A percentile compares a stretch with the other conserved stretches of the same genome.
These are phyloP conservation scores for Charadrius vociferus DNA, from an alignment of 2,113 vertebrate genomes.

Conservation along the genomic window DNA sequence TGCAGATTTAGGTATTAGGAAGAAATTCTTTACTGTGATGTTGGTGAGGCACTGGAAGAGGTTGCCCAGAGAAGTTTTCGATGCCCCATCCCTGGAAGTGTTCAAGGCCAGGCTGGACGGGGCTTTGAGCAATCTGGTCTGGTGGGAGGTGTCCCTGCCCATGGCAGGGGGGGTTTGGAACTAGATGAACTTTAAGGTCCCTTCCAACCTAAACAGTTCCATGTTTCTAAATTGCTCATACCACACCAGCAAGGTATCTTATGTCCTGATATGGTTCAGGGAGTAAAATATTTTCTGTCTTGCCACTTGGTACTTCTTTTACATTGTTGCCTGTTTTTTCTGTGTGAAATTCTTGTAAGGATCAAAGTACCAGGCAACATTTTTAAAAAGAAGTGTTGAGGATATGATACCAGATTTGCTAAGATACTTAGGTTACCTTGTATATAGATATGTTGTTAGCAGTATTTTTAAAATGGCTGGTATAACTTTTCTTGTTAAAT, in stretches of 20 bases:
- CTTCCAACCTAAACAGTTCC: too few species aligned
- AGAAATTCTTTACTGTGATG: too few species aligned
- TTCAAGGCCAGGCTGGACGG: too few species aligned
- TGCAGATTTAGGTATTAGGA: too few species aligned
- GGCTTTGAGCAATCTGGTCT: too few species aligned
- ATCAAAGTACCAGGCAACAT: not conserved
- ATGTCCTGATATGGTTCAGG: not conserved
- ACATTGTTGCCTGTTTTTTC: not conserved
- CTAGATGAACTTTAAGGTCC: too few species aligned
- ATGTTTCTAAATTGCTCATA: not conserved
- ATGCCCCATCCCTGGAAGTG: too few species aligned
- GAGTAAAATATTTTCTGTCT: not conserved
- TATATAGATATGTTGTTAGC: not conserved
- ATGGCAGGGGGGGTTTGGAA: too few species aligned
- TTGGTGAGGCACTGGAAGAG: too few species aligned
- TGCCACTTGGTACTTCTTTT: not conserved
- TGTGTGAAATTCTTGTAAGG: not conserved
- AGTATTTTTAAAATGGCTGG: not conserved
- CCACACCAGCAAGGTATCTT: not conserved
- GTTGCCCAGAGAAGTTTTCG: too few species aligned
- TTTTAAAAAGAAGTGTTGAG: not conserved
- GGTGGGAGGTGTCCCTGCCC: too few species aligned
- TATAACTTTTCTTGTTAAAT: not conserved
- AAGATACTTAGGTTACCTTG: not conserved
- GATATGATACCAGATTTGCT: not conserved